Percentiles rank a stretch among this genome's conserved stretches.
phyloP scores from a whole-genome alignment of 2,113 vertebrate species.

The Bos javanicus region DNA sequence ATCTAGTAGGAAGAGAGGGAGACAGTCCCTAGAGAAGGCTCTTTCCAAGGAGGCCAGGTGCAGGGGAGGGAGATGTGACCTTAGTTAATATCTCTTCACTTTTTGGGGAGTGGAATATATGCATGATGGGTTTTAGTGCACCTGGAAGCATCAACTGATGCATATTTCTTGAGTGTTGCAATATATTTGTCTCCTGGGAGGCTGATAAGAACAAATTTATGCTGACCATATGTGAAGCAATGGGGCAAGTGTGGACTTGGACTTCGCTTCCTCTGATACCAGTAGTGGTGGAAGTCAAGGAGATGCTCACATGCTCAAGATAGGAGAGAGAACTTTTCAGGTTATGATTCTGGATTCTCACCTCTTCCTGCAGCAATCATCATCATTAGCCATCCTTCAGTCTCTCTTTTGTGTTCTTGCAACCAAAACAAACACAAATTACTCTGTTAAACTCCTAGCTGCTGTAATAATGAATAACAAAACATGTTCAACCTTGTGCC shows the following conservation, averaged over 20 bases:
- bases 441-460: not conserved
- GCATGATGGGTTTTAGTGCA: not conserved
- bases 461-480: not conserved
- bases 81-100: not conserved
- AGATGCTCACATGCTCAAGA: fast-evolving
- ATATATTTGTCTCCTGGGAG: too few relatives aligned
- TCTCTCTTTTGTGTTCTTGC: too few relatives aligned
- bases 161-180: too few relatives aligned
- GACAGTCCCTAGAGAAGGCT: not conserved
- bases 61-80: not conserved
- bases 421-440: not conserved
- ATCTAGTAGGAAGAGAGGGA: too few relatives aligned
- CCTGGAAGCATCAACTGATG: not conserved
- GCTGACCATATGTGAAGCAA: fast-evolving
- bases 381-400: not conserved
- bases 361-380: not conserved
- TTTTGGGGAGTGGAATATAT: not conserved
- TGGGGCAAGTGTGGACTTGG: not conserved
- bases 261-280: too few relatives aligned
- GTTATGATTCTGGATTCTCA: not conserved
- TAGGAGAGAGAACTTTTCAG: fast-evolving
- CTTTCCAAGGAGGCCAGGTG: not conserved
- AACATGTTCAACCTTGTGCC: not conserved
- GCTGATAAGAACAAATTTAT: not conserved
- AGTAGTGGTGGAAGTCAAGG: not conserved